Percentiles rank a stretch among this genome's conserved stretches.
These are phyloP conservation scores for Pelecanus crispus DNA, from an alignment of 2,113 vertebrate genomes.

Conservation along the genomic window DNA sequence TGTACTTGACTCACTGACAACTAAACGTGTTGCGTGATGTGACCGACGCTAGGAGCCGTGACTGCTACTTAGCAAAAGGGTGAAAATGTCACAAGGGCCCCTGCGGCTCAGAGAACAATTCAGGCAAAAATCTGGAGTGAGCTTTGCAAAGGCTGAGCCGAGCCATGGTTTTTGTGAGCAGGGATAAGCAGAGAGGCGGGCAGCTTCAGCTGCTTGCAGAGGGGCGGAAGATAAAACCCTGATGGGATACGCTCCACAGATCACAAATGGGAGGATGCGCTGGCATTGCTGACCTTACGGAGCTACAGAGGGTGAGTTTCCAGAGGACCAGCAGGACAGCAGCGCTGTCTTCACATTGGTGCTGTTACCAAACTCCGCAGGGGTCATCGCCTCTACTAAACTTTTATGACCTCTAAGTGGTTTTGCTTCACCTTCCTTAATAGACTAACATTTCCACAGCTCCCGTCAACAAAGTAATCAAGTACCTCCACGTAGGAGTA, in stretches of 20 bases:
- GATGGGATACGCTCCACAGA: not conserved
- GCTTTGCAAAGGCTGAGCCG: not conserved
- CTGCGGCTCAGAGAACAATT: not conserved
- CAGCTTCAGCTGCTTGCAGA: not conserved
- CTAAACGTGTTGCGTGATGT: fast-evolving
- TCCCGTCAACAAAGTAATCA: not conserved
- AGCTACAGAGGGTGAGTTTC: not conserved
- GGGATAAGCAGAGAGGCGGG: not conserved
- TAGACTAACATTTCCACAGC: not conserved
- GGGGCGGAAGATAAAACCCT: not conserved
- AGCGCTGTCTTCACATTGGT: fast-evolving
- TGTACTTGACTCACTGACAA: not conserved
- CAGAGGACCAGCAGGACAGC: not conserved
- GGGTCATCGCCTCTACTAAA: not conserved
- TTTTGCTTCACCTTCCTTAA: not conserved
- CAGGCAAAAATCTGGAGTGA: not conserved
- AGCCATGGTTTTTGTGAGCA: not conserved
- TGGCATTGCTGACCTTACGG: not conserved
- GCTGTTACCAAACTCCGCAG: not conserved
- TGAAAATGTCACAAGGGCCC: not conserved
- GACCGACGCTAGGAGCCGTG: fast-evolving
- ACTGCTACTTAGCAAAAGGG: not conserved
- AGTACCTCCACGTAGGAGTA: not conserved
- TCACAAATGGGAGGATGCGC: not conserved
- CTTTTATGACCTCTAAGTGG: not conserved